A percentile compares a stretch with the other conserved stretches of the same genome.
phyloP scores from a whole-genome alignment of 1,140 invertebrate species.

The Phocides pigmalion region DNA sequence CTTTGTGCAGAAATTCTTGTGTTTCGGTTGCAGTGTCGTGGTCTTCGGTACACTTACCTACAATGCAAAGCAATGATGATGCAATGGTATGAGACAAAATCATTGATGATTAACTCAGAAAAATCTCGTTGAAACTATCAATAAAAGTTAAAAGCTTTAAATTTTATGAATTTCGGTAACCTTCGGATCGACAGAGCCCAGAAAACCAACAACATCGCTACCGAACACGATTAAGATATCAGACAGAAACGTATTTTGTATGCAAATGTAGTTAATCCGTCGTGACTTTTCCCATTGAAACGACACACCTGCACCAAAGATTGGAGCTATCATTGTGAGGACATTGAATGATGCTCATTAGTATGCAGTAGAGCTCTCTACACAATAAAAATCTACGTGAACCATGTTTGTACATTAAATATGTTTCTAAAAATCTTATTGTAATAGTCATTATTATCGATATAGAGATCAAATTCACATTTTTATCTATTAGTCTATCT shows the following conservation, averaged over 20 bases:
- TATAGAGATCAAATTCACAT: no score
- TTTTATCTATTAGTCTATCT: no score
- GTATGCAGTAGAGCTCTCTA: slow-evolving; percentile 19
- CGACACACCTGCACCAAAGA: slow-evolving; percentile 27
- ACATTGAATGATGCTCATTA: slow-evolving; percentile 27
- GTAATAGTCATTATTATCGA: no score
- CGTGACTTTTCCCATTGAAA: slow-evolving; percentile 31
- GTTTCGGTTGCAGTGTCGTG: no score
- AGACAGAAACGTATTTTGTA: slow-evolving; percentile 16
- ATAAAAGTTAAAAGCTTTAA: neutral
- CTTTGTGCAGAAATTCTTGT: no score
- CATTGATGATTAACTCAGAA: no score
- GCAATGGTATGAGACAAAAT: no score
- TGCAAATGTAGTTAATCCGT: slow-evolving; percentile 29
- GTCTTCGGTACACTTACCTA: no score
- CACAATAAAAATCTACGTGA: slow-evolving; percentile 9
- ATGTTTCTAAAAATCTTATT: no score
- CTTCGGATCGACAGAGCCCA: neutral
- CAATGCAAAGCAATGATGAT: no score
- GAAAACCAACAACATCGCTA: neutral
- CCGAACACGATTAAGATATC: slow-evolving; percentile 20
- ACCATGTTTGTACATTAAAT: no score
- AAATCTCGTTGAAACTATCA: no score
- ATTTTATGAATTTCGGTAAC: neutral
- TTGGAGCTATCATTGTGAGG: slow-evolving; percentile 29